phyloP scores from a whole-genome alignment of 2,797 vertebrate genomes.

The Molossus molossus region DNA sequence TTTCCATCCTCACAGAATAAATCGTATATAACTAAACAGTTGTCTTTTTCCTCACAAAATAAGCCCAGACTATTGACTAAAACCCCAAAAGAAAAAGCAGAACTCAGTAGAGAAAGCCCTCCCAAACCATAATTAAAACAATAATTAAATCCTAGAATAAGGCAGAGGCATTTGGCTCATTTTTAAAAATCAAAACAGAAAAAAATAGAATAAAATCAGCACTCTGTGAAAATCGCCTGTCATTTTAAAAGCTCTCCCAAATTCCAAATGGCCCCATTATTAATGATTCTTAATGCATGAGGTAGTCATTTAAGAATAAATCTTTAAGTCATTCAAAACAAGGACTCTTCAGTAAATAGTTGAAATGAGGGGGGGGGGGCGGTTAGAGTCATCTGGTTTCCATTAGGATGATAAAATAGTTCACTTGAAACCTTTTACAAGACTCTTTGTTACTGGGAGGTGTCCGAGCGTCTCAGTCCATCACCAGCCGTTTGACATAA shows the following conservation, averaged over 20 bases:
- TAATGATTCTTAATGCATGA: conserved; percentile 90
- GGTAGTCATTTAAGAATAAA: conserved; percentile 91
- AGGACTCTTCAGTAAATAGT: conserved; percentile 94
- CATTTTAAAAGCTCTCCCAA: conserved; percentile 89
- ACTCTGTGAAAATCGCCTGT: conserved; percentile 76
- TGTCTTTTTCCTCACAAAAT: conserved; percentile 40
- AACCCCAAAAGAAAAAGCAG: conserved; percentile 48
- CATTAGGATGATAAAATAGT: conserved; percentile 99
- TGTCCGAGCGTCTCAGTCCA: conserved; percentile 95
- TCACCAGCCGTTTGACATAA: conserved; percentile 98
- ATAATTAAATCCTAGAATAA: conserved; percentile 84
- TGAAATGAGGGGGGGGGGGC: conserved; percentile 93
- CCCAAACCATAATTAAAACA: conserved; percentile 71
- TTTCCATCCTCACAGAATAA: background rate
- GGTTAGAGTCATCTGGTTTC: conserved; percentile 98
- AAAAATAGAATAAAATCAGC: conserved; percentile 79
- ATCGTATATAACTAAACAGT: background rate
- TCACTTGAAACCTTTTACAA: conserved; percentile 98
- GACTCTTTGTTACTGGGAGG: conserved; percentile 97
- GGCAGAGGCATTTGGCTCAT: conserved; percentile 79
- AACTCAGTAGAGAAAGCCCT: background rate
- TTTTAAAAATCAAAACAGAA: conserved; percentile 82
- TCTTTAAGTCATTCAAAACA: conserved; percentile 93
- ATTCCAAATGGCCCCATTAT: conserved; percentile 88
- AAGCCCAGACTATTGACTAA: background rate